A percentile compares a stretch with the other conserved stretches of the same genome.
Evolutionary conservation across 2,797 vertebrate species (phyloP).

Genomic region (Odontamblyopus lacepedii): DNA sequence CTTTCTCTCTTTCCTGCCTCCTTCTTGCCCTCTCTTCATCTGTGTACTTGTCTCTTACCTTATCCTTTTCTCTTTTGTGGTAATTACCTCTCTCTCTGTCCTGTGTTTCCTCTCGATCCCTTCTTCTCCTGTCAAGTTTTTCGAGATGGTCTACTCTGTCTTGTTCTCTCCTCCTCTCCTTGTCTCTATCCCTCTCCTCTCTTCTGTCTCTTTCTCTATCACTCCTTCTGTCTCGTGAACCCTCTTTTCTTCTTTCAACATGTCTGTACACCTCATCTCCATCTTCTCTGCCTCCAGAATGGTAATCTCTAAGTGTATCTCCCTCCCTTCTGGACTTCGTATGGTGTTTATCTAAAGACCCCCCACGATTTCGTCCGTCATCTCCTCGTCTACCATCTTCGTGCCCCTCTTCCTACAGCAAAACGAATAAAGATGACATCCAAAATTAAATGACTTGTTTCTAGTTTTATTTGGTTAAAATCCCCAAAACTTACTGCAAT

Average conservation of each 20-base stretch:
- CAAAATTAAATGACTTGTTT: neutral
- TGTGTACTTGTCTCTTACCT: slow-evolving; percentile 35
- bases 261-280: slow-evolving; percentile 45
- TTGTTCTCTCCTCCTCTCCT: slow-evolving; percentile 51
- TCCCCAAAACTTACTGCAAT: slow-evolving; percentile 74
- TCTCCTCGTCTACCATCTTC: slow-evolving; percentile 73
- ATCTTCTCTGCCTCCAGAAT: slow-evolving; percentile 61
- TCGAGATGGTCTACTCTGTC: slow-evolving; percentile 35
- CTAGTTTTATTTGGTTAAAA: neutral
- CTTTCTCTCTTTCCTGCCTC: slow-evolving; percentile 62
- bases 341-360: slow-evolving; percentile 62
- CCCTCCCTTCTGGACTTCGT: slow-evolving; percentile 66
- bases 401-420: slow-evolving; percentile 68
- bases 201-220: slow-evolving; percentile 60
- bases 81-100: slow-evolving; percentile 60
- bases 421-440: neutral
- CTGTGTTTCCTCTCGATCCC: slow-evolving; percentile 38
- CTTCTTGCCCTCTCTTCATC: slow-evolving; percentile 48
- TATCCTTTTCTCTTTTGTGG: slow-evolving; percentile 63
- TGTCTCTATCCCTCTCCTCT: slow-evolving; percentile 46
- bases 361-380: slow-evolving; percentile 54
- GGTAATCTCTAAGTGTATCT: slow-evolving; percentile 61
- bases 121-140: slow-evolving; percentile 35
- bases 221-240: slow-evolving; percentile 57
- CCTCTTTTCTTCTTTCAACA: slow-evolving; percentile 48